These are phyloP conservation scores for Drosophila takahashii DNA, from an alignment of 1,140 invertebrate species.

Conservation along the genomic window DNA sequence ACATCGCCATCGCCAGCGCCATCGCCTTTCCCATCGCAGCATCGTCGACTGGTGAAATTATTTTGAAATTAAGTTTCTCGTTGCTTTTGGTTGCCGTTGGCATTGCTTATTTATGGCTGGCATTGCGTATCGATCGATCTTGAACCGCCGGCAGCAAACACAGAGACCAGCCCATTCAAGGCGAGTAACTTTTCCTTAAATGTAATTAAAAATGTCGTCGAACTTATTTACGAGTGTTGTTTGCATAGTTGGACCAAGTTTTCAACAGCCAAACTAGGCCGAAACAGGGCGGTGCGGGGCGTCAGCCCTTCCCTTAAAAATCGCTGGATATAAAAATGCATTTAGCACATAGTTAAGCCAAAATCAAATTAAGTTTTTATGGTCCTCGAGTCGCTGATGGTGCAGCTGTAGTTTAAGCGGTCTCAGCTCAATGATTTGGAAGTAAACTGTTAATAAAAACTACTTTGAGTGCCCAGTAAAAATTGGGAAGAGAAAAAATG, in stretches of 20 bases:
- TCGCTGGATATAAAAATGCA: slow-evolving; percentile 39
- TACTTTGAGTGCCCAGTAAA: slow-evolving; percentile 38
- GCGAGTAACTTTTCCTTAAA: slow-evolving; percentile 68
- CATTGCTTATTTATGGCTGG: slow-evolving; percentile 74
- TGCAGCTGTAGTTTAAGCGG: slow-evolving; percentile 24
- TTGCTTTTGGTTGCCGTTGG: slow-evolving; percentile 44
- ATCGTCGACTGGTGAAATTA: slow-evolving; percentile 62
- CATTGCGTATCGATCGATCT: slow-evolving; percentile 77
- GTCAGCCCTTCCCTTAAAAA: slow-evolving; percentile 26
- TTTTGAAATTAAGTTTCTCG: slow-evolving; percentile 79
- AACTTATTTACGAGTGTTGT: slow-evolving; percentile 80
- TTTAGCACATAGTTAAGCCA: slow-evolving; percentile 48
- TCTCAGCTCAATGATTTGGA: slow-evolving; percentile 44
- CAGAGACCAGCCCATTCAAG: slow-evolving; percentile 11
- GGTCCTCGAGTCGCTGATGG: slow-evolving; percentile 1
- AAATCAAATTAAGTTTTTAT: slow-evolving; percentile 55
- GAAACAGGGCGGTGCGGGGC: no score
- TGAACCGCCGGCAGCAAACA: slow-evolving; percentile 45
- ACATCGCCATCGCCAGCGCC: no score
- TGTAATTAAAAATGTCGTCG: slow-evolving; percentile 82
- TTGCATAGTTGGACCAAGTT: slow-evolving; percentile 67
- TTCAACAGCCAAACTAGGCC: slow-evolving; percentile 40
- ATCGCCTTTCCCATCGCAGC: slow-evolving; percentile 1
- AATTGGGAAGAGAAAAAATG: not conserved
- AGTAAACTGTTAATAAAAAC: slow-evolving; percentile 54